Evolutionary conservation across 2,888 invertebrate genomes (phyloP).

Genomic region (Tyria jacobaeae): DNA sequence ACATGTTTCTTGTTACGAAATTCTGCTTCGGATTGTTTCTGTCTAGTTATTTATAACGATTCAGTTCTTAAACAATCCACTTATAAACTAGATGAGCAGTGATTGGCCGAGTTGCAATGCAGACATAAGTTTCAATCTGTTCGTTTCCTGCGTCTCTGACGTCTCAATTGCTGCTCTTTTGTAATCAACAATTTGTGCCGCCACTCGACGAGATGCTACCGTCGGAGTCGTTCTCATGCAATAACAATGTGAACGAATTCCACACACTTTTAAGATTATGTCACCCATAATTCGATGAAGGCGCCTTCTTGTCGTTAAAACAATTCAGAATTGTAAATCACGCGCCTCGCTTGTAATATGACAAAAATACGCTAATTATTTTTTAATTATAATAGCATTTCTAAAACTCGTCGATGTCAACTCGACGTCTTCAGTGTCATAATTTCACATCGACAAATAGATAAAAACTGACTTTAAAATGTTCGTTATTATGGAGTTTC

Average conservation of each 20-base stretch:
- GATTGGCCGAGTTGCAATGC: constrained; percentile 57
- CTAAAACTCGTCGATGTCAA: too few species aligned
- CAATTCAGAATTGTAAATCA: constrained; percentile 46
- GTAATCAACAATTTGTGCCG: constrained; percentile 84
- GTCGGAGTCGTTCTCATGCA: constrained; percentile 66
- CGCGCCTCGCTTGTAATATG: constrained; percentile 40
- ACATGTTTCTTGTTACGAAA: constrained; percentile 22
- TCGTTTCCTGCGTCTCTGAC: constrained; percentile 79
- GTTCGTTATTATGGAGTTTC: too few species aligned
- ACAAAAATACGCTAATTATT: constrained; percentile 18
- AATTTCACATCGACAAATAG: too few species aligned
- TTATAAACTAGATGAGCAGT: constrained; percentile 53
- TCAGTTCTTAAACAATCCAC: constrained; percentile 47
- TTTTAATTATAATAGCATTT: constrained; percentile 10
- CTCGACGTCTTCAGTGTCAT: too few species aligned
- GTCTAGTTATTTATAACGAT: constrained; percentile 51
- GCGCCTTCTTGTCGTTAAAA: constrained; percentile 42
- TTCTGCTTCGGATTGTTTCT: constrained; percentile 29
- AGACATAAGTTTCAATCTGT: constrained; percentile 83
- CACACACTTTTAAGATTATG: constrained; percentile 74
- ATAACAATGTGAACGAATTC: constrained; percentile 77
- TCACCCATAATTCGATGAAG: constrained; percentile 54
- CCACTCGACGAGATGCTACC: constrained; percentile 73
- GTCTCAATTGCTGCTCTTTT: constrained; percentile 85
- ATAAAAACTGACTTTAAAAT: too few species aligned